Percentiles rank a stretch among this genome's conserved stretches.
phyloP scores from a whole-genome alignment of 1,140 invertebrate species.

The Drosophila nigromelanica region DNA sequence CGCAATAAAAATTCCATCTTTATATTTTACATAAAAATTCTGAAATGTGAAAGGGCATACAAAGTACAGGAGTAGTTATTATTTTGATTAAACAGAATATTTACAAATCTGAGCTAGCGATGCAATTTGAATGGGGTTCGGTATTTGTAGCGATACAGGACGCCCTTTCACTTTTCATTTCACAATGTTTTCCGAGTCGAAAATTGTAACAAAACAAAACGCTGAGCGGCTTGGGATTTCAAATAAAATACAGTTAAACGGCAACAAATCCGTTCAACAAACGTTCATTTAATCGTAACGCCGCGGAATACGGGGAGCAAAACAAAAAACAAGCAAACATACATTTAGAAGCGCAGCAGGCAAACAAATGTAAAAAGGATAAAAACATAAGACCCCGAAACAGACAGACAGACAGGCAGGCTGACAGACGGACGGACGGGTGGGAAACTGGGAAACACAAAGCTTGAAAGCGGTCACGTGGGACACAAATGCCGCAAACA shows the following conservation, averaged over 20 bases:
- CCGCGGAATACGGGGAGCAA: slow-evolving; percentile 4
- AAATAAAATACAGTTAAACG: slow-evolving; percentile 42
- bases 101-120: too few relatives aligned
- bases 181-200: neutral
- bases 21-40: too few relatives aligned
- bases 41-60: too few relatives aligned
- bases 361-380: slow-evolving; percentile 59
- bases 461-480: slow-evolving; percentile 36
- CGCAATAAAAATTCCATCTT: too few relatives aligned
- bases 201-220: slow-evolving; percentile 9
- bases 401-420: neutral
- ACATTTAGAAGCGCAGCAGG: slow-evolving; percentile 26
- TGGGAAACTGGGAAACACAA: neutral
- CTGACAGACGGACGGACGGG: slow-evolving; percentile 17
- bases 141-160: too few relatives aligned
- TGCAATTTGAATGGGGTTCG: too few relatives aligned
- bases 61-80: too few relatives aligned
- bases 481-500: slow-evolving; percentile 35
- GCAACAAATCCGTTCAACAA: slow-evolving; percentile 41
- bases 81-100: too few relatives aligned
- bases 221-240: neutral
- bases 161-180: neutral
- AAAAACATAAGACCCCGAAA: slow-evolving; percentile 45
- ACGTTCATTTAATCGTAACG: slow-evolving; percentile 57
- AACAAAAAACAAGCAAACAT: slow-evolving; percentile 13